These are phyloP conservation scores for Archivesica marissinica DNA, from an alignment of 1,140 invertebrate species.

Conservation along the genomic window DNA sequence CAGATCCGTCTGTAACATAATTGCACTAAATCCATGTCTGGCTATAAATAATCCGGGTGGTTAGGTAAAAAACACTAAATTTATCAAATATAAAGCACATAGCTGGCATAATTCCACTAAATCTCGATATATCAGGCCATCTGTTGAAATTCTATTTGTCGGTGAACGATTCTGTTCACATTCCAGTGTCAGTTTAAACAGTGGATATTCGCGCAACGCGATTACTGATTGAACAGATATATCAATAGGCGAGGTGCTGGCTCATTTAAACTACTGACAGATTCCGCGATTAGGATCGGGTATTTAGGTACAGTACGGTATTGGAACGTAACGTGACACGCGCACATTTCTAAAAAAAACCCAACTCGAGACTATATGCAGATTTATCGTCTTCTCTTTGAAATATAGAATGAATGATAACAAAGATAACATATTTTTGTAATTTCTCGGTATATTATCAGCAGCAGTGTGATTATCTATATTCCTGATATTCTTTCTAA, in stretches of 20 bases:
- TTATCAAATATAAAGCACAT: slow-evolving; percentile 16
- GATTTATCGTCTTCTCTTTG: too few species aligned
- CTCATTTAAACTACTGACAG: slow-evolving; percentile 17
- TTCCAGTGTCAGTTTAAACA: slow-evolving; percentile 24
- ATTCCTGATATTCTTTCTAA: too few species aligned
- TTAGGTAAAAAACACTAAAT: neutral
- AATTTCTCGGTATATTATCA: too few species aligned
- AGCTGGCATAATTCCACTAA: neutral
- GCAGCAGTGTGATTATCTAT: too few species aligned
- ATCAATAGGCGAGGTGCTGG: neutral
- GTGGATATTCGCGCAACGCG: neutral
- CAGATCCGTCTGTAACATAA: too few species aligned
- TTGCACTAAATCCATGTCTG: too few species aligned
- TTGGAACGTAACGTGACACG: neutral
- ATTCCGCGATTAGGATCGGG: neutral
- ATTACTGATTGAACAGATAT: too few species aligned
- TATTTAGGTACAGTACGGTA: neutral
- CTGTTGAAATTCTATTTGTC: slow-evolving; percentile 1
- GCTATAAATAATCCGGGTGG: too few species aligned
- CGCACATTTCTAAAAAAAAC: neutral
- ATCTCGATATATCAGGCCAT: slow-evolving; percentile 11
- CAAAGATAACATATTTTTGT: too few species aligned
- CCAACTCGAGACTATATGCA: too few species aligned
- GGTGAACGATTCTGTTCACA: slow-evolving; percentile 2
- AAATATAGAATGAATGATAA: too few species aligned